Evolutionary conservation across 1,140 invertebrate species (phyloP).

Genomic region (Heliconius himera): DNA sequence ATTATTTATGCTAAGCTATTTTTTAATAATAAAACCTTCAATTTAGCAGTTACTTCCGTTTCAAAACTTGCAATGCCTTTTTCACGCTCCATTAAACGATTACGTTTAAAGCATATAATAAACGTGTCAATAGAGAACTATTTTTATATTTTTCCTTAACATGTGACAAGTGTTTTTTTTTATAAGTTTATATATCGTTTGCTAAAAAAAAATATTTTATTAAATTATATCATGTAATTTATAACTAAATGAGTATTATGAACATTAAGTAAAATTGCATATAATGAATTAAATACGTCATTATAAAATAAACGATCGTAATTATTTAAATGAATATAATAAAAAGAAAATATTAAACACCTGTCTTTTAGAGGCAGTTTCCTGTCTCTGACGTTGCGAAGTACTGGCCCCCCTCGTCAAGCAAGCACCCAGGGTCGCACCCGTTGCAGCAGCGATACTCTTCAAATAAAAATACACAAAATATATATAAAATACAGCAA

Average conservation of each 20-base stretch:
- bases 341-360: constrained; percentile 38
- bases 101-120: background rate
- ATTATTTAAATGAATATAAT: background rate
- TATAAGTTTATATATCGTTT: too few species aligned
- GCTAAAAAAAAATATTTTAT: too few species aligned
- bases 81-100: background rate
- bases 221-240: background rate
- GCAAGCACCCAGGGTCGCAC: constrained; percentile 79
- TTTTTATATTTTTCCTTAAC: too few species aligned
- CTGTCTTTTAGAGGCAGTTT: constrained; percentile 74
- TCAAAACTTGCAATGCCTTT: background rate
- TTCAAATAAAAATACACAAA: constrained; percentile 32
- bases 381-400: constrained; percentile 75
- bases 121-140: background rate
- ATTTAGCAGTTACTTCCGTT: too few species aligned
- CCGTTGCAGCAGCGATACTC: constrained; percentile 80
- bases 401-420: constrained; percentile 73
- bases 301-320: background rate
- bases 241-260: background rate
- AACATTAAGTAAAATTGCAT: too few species aligned
- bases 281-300: background rate
- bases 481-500: background rate
- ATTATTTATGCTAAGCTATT: too few species aligned
- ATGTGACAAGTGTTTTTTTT: background rate
- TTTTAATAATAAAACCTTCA: too few species aligned